A percentile compares a stretch with the other conserved stretches of the same genome.
Conservation (phyloP, 2,797 vertebrate species). For the Acrossocheilus fasciatus region DNA sequence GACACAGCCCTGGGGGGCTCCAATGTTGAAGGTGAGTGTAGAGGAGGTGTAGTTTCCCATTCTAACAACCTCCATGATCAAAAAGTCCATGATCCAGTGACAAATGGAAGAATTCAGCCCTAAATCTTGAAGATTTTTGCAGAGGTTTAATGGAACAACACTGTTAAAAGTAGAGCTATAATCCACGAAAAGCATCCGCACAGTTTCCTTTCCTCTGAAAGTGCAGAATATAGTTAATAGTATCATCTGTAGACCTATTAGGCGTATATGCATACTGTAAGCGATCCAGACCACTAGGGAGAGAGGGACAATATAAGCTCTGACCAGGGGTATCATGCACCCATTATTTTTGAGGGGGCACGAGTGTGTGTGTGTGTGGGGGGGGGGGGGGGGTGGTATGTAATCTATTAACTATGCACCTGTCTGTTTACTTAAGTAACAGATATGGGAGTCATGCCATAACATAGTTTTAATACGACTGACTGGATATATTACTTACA, state of each 20-base stretch:
- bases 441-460: too few species aligned
- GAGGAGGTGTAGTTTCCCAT: too few species aligned
- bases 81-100: background rate
- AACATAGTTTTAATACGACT: too few species aligned
- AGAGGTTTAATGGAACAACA: background rate
- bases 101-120: background rate
- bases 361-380: too few species aligned
- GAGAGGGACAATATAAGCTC: background rate
- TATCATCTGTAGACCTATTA: background rate
- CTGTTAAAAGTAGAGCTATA: background rate
- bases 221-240: background rate
- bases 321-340: too few species aligned
- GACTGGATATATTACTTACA: too few species aligned
- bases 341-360: too few species aligned
- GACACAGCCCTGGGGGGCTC: too few species aligned
- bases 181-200: background rate
- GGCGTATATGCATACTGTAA: background rate
- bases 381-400: too few species aligned
- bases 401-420: too few species aligned
- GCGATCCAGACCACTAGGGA: background rate
- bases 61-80: background rate
- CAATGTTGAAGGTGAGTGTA: background rate
- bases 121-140: background rate
- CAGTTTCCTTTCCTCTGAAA: background rate
- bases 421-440: too few species aligned